Evolutionary conservation across 2,797 vertebrate genomes (phyloP).

Genomic region (Sandelia bainsii): DNA sequence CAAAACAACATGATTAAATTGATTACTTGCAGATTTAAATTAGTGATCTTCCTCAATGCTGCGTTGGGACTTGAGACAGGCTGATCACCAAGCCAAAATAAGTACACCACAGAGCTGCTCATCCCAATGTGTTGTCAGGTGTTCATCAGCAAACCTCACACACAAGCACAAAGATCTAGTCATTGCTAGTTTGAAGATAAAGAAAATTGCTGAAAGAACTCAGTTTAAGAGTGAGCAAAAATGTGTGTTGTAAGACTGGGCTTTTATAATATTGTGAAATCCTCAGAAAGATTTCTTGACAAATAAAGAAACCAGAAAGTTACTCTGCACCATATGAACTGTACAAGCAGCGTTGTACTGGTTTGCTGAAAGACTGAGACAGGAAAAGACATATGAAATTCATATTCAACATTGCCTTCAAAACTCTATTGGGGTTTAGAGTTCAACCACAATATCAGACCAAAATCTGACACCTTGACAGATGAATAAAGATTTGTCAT

Average conservation of each 20-base stretch:
- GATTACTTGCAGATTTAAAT: conserved; percentile 43
- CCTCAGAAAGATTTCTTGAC: not conserved
- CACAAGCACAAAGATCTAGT: conserved; percentile 10
- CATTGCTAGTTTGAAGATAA: not conserved
- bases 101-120: conserved; percentile 35
- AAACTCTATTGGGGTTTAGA: conserved; percentile 53
- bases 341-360: not conserved
- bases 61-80: conserved; percentile 36
- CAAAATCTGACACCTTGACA: conserved; percentile 72
- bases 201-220: not conserved
- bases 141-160: conserved; percentile 32
- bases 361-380: conserved; percentile 41
- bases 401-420: conserved; percentile 50
- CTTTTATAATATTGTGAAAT: conserved; percentile 37
- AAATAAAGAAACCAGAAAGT: conserved; percentile 17
- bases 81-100: conserved; percentile 46
- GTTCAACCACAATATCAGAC: conserved; percentile 61
- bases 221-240: conserved; percentile 1
- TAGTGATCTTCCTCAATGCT: conserved; percentile 30
- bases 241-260: conserved; percentile 9
- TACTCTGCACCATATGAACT: conserved; percentile 31
- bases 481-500: conserved; percentile 64
- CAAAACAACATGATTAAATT: conserved; percentile 36
- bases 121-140: conserved; percentile 15
- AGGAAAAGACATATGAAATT: conserved; percentile 65